These are phyloP conservation scores for Scaptomyza montana DNA, from an alignment of 1,140 invertebrate species.

Conservation along the genomic window DNA sequence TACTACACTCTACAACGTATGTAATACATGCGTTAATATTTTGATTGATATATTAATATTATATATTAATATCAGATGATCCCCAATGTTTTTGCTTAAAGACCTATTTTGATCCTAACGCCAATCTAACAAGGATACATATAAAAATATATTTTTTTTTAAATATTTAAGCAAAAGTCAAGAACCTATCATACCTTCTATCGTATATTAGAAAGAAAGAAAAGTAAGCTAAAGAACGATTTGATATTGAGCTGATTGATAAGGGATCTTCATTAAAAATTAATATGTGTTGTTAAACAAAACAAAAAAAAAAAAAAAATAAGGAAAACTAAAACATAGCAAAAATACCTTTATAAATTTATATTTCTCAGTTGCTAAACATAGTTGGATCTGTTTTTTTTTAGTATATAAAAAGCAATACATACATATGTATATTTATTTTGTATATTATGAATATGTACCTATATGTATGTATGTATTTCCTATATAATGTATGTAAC, in stretches of 20 bases:
- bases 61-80: conserved; percentile 79
- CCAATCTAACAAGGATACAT: conserved; percentile 16
- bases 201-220: background rate
- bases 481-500: conserved; percentile 48
- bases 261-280: conserved; percentile 26
- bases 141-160: background rate
- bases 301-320: too few relatives aligned
- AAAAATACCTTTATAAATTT: conserved; percentile 28
- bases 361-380: conserved; percentile 31
- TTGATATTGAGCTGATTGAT: conserved; percentile 20
- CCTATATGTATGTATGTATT: conserved; percentile 25
- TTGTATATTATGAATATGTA: conserved; percentile 35
- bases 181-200: conserved; percentile 37
- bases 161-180: conserved; percentile 38
- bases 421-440: conserved; percentile 26
- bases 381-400: background rate
- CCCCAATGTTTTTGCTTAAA: conserved; percentile 52
- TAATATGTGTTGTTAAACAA: conserved; percentile 24
- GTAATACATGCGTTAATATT: conserved; percentile 53
- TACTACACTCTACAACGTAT: conserved; percentile 54
- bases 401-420: conserved; percentile 36
- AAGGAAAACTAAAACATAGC: too few relatives aligned
- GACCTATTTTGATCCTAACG: conserved; percentile 55
- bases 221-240: background rate
- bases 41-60: conserved; percentile 73